A percentile compares a stretch with the other conserved stretches of the same genome.
phyloP scores from a whole-genome alignment of 1,140 invertebrate genomes.

The Galleria mellonella region DNA sequence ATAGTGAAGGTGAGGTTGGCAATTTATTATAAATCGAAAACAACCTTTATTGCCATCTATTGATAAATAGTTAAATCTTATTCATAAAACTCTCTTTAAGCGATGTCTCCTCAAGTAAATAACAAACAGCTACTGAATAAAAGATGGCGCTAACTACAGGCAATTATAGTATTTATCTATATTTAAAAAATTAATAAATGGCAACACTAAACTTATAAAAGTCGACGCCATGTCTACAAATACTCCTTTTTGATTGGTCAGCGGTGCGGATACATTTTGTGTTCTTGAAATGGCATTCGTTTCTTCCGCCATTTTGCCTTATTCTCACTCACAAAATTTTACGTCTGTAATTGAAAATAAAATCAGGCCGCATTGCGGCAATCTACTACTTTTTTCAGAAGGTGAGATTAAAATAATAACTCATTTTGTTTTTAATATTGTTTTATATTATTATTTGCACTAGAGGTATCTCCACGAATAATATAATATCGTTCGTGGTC shows the following conservation, averaged over 20 bases:
- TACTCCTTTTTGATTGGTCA: conserved; percentile 65
- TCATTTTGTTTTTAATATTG: conserved; percentile 1
- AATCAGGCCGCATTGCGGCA: conserved; percentile 53
- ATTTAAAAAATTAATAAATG: conserved; percentile 12
- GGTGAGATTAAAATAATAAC: conserved; percentile 29
- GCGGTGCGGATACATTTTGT: conserved; percentile 14
- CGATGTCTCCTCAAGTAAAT: too few relatives aligned
- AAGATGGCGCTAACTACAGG: conserved; percentile 11
- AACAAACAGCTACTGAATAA: conserved; percentile 6
- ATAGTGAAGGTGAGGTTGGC: too few relatives aligned
- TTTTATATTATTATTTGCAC: conserved; percentile 36
- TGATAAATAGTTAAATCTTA: too few relatives aligned
- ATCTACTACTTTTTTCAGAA: conserved; percentile 30
- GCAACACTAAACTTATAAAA: conserved; percentile 51
- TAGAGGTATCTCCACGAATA: conserved; percentile 60
- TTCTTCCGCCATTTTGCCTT: conserved; percentile 50
- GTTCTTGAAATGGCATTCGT: conserved; percentile 2
- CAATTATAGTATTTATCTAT: neutral
- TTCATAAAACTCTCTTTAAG: too few relatives aligned
- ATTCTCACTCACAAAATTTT: neutral
- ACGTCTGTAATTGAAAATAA: conserved; percentile 10
- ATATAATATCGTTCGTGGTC: conserved; percentile 54
- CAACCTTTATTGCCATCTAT: too few relatives aligned
- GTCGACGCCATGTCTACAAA: conserved; percentile 27
- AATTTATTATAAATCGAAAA: too few relatives aligned